A percentile compares a stretch with the other conserved stretches of the same genome.
These are phyloP conservation scores for Acestrorhynchus altus DNA, from an alignment of 2,797 vertebrate species.

Conservation along the genomic window DNA sequence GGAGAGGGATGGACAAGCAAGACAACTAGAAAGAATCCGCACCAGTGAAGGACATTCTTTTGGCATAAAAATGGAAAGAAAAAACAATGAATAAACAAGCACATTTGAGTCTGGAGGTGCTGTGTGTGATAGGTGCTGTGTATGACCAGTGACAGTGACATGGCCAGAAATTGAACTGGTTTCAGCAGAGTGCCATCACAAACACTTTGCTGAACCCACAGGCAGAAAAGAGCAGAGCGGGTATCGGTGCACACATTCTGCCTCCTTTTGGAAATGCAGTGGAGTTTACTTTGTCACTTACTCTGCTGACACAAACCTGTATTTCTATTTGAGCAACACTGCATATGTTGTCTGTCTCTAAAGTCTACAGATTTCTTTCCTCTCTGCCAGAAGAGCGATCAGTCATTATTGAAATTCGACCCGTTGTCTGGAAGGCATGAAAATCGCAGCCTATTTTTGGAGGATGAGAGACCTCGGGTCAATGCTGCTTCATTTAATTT, in stretches of 20 bases:
- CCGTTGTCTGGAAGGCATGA: conserved; percentile 1
- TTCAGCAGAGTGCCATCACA: conserved; percentile 40
- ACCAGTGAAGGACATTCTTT: conserved; percentile 36
- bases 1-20: neutral
- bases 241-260: neutral
- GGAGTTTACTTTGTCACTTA: conserved; percentile 16
- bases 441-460: conserved; percentile 31
- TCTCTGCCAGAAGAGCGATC: conserved; percentile 22
- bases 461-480: conserved; percentile 16
- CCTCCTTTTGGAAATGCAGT: neutral
- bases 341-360: conserved; percentile 16
- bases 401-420: conserved; percentile 11
- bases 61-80: conserved; percentile 26
- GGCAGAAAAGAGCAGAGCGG: neutral
- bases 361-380: conserved; percentile 4
- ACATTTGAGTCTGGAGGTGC: conserved; percentile 21
- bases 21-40: neutral
- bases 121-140: conserved; percentile 39
- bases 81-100: neutral
- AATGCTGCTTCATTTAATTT: conserved; percentile 25
- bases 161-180: conserved; percentile 45
- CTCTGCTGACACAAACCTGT: neutral
- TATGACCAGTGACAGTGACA: conserved; percentile 44
- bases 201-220: conserved; percentile 42
- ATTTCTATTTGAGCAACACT: conserved; percentile 7